Conservation (phyloP, 2,797 vertebrate species). For the Propithecus deckenii region DNA sequence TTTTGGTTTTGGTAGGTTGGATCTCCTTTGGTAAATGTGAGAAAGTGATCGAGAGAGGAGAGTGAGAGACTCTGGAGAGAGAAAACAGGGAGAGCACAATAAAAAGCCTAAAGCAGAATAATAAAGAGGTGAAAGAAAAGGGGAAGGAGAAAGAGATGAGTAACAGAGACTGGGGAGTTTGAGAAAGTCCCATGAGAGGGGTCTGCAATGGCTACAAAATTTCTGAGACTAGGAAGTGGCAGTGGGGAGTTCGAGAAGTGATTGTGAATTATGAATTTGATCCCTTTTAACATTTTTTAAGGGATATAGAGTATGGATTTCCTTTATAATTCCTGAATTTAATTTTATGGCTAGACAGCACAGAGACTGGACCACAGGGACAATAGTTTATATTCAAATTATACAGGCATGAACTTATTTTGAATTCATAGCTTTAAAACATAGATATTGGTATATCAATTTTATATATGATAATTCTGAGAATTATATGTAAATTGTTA, state of each 20-base stretch:
- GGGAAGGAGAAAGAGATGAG: neutral
- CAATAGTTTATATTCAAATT: neutral
- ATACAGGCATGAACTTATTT: neutral
- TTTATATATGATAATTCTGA: neutral
- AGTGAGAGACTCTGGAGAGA: neutral
- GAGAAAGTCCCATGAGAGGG: neutral
- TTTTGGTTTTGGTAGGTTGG: neutral
- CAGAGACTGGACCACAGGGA: neutral
- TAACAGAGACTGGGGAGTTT: neutral
- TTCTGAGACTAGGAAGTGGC: neutral
- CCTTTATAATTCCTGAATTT: neutral
- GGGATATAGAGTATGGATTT: neutral
- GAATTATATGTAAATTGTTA: neutral
- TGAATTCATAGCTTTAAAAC: neutral
- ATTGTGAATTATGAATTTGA: neutral
- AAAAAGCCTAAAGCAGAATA: neutral
- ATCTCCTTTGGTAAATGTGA: neutral
- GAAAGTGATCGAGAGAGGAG: neutral
- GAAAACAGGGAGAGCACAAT: neutral
- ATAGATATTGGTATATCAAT: neutral
- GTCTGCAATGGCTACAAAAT: neutral
- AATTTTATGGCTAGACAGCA: neutral
- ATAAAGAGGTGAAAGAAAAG: neutral
- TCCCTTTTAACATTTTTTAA: neutral
- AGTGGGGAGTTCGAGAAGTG: neutral